These are phyloP conservation scores for Eira barbara DNA, from an alignment of 2,113 vertebrate species.

Conservation along the genomic window DNA sequence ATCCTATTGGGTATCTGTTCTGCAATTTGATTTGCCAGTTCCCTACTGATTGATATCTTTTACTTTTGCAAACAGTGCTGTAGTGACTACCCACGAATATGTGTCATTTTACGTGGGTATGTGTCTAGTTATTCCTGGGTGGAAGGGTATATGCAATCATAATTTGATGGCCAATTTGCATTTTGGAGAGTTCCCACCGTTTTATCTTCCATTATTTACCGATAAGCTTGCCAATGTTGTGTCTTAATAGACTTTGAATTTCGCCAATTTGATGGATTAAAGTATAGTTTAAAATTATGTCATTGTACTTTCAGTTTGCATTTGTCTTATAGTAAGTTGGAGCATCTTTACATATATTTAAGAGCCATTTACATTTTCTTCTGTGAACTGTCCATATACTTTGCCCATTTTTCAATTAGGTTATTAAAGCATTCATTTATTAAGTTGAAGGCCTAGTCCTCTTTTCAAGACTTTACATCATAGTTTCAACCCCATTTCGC, in stretches of 20 bases:
- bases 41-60: neutral
- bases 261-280: neutral
- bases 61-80: neutral
- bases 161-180: neutral
- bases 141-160: neutral
- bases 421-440: neutral
- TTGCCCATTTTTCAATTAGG: neutral
- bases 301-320: neutral
- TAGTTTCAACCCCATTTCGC: neutral
- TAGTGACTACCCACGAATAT: neutral
- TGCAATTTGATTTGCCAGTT: neutral
- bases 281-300: neutral
- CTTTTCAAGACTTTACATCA: neutral
- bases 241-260: neutral
- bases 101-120: neutral
- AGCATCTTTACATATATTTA: neutral
- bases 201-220: neutral
- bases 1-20: neutral
- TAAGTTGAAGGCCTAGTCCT: neutral
- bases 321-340: neutral
- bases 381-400: neutral
- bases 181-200: neutral
- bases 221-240: neutral
- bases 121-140: neutral
- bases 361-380: neutral